Evolutionary conservation across 2,113 vertebrate genomes (phyloP).

Genomic region (Alaudala cheleensis): DNA sequence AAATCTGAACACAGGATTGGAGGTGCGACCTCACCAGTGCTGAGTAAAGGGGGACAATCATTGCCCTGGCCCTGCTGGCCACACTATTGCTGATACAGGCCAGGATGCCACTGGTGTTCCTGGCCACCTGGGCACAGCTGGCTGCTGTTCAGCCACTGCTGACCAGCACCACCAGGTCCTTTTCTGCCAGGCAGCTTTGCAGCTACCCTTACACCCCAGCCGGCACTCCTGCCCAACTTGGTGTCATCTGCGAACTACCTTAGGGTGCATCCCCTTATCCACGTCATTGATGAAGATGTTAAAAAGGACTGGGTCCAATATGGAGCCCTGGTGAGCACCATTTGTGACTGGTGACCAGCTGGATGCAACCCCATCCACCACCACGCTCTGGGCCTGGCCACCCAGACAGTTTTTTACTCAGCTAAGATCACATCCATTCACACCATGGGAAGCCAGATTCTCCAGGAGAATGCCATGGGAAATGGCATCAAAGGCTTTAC

Average conservation of each 20-base stretch:
- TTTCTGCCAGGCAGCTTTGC: neutral
- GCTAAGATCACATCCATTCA: neutral
- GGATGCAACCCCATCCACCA: neutral
- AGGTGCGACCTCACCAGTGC: neutral
- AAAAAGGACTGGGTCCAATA: neutral
- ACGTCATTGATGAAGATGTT: neutral
- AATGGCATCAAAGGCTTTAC: neutral
- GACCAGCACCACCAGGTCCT: neutral
- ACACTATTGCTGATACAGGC: neutral
- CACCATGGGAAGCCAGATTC: neutral
- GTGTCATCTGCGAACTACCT: neutral
- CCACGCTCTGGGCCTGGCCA: neutral
- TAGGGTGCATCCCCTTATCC: neutral
- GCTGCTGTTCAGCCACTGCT: neutral
- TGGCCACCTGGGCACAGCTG: neutral
- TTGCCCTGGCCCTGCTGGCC: neutral
- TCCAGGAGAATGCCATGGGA: neutral
- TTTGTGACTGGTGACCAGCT: neutral
- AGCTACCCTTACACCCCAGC: neutral
- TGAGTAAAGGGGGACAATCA: neutral
- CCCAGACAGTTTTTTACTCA: neutral
- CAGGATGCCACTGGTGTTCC: neutral
- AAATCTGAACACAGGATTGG: neutral
- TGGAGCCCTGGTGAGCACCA: accelerated
- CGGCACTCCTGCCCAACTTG: neutral